Base-by-base conservation (phyloP, 1,140 invertebrate genomes). In the Archivesica marissinica region DNA sequence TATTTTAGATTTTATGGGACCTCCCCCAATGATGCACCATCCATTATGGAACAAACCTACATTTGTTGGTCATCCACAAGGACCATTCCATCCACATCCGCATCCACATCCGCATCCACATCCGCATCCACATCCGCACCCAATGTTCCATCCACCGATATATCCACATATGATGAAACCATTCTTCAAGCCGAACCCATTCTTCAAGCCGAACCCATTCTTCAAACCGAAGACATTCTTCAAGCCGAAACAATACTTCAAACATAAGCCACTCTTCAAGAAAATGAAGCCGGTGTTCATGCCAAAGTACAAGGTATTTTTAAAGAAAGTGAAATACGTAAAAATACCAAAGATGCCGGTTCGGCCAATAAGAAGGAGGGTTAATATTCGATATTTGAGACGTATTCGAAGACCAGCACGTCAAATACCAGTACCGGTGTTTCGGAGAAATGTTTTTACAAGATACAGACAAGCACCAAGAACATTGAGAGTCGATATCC, bases 301-400 rank as follows among this genome's bases (percentile, higher is more conserved):
- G 17, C 50, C 50, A 52, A 52, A 20, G 17, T n/a, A n/a, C 17
- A 7, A n/a, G 25, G 54, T 28, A 6, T n/a, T n/a, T n/a, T 9
- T 59, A 25, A 59, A 59, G 54, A 59, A 28, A 59, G 54, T 28
- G 54, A 59, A 59, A 59, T 59, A 59, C n/a, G 25, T 59, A 3
- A 59, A 59, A 59, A 6, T n/a, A 59, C 54, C 54, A 28, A 59
- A 28, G 23, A 59, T 9, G n/a, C n/a, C n/a, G n/a, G n/a, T n/a
- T n/a, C n/a, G n/a, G n/a, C 25, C 9, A 1, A 59, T 28, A 4
- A 59, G 25, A 59, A 23, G 2, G n/a, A 59, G 15, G 23, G 15
- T 59, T 28, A 23, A 23, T 15, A 28, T 59, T 28, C 25, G 25
- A 59, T 59, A 59, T 59, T 6, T 15, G 33, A 59, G 54, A 28